Percentiles rank a stretch among this genome's conserved stretches.
phyloP scores from a whole-genome alignment of 2,113 vertebrate species.

The Chrysochloris asiatica region DNA sequence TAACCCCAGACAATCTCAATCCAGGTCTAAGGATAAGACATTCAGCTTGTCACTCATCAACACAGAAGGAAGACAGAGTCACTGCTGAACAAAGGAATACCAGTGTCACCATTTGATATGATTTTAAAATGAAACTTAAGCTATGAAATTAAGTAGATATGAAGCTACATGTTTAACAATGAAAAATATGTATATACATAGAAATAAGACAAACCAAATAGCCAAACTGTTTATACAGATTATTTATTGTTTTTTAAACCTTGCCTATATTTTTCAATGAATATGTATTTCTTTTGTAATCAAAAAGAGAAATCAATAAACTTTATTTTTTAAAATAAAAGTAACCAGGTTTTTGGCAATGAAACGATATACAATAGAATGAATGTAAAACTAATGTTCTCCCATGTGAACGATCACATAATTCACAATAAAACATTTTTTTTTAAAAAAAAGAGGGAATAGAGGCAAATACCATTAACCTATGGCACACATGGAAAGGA shows the following conservation, averaged over 20 bases:
- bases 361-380: too few species aligned
- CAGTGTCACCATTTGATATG: not conserved
- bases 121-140: constrained; percentile 21
- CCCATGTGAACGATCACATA: too few species aligned
- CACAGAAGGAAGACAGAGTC: not conserved
- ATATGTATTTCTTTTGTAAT: constrained; percentile 6
- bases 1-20: not conserved
- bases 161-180: not conserved
- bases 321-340: not conserved
- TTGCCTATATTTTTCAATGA: not conserved
- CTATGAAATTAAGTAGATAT: not conserved
- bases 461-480: too few species aligned
- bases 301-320: constrained; percentile 1
- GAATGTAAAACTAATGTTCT: too few species aligned
- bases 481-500: too few species aligned
- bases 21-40: accelerated
- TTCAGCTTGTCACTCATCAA: not conserved
- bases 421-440: too few species aligned
- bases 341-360: not conserved
- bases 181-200: not conserved
- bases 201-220: not conserved
- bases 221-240: not conserved
- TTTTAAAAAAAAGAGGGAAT: too few species aligned
- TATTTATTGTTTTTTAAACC: not conserved
- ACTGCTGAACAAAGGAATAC: not conserved